Percentiles rank a stretch among this genome's conserved stretches.
These are phyloP conservation scores for Pachyseris speciosa DNA, from an alignment of 64 coral and sea anemone species.

Conservation along the genomic window DNA sequence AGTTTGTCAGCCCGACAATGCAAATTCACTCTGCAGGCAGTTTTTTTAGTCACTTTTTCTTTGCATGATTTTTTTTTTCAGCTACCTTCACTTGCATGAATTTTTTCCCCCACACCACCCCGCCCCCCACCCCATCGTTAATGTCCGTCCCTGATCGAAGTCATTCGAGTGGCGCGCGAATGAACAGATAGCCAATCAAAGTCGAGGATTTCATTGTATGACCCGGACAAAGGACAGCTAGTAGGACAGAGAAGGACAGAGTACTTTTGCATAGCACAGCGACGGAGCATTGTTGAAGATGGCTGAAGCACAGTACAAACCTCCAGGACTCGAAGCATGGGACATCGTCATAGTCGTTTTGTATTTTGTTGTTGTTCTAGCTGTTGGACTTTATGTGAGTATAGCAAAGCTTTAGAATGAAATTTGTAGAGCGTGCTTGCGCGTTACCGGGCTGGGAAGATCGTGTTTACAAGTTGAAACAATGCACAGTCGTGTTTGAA, in stretches of 20 bases:
- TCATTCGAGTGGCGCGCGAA: not conserved
- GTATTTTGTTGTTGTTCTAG: constrained; percentile 78
- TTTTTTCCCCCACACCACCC: no score
- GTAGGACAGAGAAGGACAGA: no score
- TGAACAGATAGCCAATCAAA: not conserved
- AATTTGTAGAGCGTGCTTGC: not conserved
- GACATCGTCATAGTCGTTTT: constrained; percentile 78
- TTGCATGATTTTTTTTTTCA: no score
- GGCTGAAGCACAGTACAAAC: constrained; percentile 41
- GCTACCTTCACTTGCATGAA: no score
- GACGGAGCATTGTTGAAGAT: not conserved
- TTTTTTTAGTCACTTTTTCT: no score
- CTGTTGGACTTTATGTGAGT: constrained; percentile 81
- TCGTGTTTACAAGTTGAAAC: not conserved
- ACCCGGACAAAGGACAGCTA: no score
- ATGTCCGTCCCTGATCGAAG: no score
- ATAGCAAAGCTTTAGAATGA: not conserved
- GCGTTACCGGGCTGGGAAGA: not conserved
- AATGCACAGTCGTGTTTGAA: no score
- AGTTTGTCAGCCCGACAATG: no score
- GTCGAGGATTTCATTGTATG: not conserved
- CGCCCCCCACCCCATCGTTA: no score
- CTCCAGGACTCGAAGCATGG: constrained; percentile 55
- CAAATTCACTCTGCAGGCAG: no score
- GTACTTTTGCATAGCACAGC: no score